Evolutionary conservation across 2,113 vertebrate genomes (phyloP), one percentile per base, ranked within the genome.

Genomic region (Peromyscus californicus): DNA sequence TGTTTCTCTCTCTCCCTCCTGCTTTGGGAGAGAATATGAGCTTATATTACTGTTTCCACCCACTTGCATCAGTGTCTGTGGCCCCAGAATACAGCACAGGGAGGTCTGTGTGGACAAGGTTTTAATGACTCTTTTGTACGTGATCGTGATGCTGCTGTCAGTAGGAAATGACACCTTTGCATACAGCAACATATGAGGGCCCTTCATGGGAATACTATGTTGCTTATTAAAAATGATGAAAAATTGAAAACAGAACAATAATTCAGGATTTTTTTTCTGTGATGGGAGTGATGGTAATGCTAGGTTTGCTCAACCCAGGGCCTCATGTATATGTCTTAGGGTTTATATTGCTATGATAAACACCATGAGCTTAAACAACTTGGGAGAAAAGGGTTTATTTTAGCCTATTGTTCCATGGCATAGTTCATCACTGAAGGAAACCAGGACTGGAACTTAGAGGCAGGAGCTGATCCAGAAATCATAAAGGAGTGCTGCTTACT

Each of bases 21-120:
- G 90, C 93, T 87, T 54, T 96, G 85, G 89, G 90, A 92, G 57
- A 84, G 42, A 48, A 75, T 84, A 9, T 54, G 51, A 76, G 36
- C 57, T 95, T 69, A 95, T 70, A 63, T 83, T 93, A 91, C 67
- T 21, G 1, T 36, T 48, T 93, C 76, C 87, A 92, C n/a, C 45
- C 84, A 86, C 31, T 74, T 80, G 54, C 19, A 94, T 93, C 11
- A 39, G 54, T 85, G 89, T 76, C 6, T 9, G 70, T 72, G 26
- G n/a, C n/a, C 29, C 42, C 42, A 79, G 69, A 57, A 75, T n/a
- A 36, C 17, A 92, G 89, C 75, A 88, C 15, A 95, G 61, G 69
- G 45, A 89, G 75, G 22, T 89, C 19, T 63, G 9, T 51, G 63
- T 75, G 54, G 29, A 75, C 9, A 88, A 83, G 33, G 17, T 67